A percentile compares a stretch with the other conserved stretches of the same genome.
phyloP scores from a whole-genome alignment of 2,113 vertebrate genomes.

The Illadopsis cleaveri region DNA sequence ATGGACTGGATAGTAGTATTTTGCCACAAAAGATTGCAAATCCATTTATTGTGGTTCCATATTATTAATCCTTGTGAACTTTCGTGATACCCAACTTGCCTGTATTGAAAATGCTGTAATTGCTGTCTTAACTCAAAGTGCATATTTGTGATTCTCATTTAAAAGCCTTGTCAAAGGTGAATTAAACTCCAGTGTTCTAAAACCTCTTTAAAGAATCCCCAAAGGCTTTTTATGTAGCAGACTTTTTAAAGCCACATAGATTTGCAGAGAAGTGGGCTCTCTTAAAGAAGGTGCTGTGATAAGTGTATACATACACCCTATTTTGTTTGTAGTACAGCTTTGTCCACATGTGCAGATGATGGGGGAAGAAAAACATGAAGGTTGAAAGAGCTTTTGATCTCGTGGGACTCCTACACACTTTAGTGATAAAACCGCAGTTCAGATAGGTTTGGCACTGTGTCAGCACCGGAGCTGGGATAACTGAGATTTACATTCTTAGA shows the following conservation, averaged over 20 bases:
- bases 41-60: neutral
- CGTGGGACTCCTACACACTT: neutral
- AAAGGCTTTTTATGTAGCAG: neutral
- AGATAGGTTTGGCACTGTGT: neutral
- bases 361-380: neutral
- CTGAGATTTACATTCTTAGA: neutral
- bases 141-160: neutral
- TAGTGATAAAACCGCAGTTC: conserved; percentile 11
- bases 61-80: neutral
- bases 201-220: neutral
- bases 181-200: neutral
- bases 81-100: neutral
- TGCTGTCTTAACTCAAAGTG: neutral
- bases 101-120: neutral
- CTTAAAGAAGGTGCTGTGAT: neutral
- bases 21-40: neutral
- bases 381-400: conserved; percentile 55
- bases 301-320: accelerated
- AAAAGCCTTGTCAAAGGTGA: neutral
- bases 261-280: neutral
- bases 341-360: neutral
- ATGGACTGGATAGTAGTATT: neutral
- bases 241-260: neutral
- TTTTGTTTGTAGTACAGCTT: neutral
- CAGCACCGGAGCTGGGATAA: neutral